These are phyloP conservation scores for Pycnonotus jocosus DNA, from an alignment of 2,113 vertebrate genomes.

Conservation along the genomic window DNA sequence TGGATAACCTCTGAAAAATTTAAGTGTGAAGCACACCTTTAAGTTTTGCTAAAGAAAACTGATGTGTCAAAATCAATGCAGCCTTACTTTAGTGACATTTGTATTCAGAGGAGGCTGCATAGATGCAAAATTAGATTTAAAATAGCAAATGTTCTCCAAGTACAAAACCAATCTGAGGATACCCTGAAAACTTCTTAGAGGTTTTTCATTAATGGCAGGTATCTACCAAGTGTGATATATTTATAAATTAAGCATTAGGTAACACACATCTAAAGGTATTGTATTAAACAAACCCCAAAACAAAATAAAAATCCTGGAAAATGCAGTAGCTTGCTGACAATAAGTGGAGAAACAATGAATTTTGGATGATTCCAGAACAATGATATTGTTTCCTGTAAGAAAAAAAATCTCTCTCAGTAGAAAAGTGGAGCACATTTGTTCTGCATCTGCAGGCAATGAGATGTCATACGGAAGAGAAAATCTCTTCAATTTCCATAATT, in stretches of 20 bases:
- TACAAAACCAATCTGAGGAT: neutral
- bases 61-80: neutral
- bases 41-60: neutral
- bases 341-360: neutral
- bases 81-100: neutral
- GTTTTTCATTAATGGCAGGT: neutral
- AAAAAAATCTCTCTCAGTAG: neutral
- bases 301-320: neutral
- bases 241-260: neutral
- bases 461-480: neutral
- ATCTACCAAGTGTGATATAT: neutral
- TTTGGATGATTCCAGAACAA: neutral
- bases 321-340: neutral
- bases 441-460: slow-evolving; percentile 1
- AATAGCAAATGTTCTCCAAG: neutral
- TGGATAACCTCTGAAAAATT: neutral
- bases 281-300: neutral
- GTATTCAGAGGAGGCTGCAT: neutral
- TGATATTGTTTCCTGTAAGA: neutral
- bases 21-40: neutral
- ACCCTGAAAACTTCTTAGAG: neutral
- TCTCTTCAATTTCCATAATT: neutral
- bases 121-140: neutral
- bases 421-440: neutral
- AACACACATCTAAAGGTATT: neutral